phyloP scores from a whole-genome alignment of 30 jellyfish, hydroid and myxozoan species.

The Aurelia sp. region DNA sequence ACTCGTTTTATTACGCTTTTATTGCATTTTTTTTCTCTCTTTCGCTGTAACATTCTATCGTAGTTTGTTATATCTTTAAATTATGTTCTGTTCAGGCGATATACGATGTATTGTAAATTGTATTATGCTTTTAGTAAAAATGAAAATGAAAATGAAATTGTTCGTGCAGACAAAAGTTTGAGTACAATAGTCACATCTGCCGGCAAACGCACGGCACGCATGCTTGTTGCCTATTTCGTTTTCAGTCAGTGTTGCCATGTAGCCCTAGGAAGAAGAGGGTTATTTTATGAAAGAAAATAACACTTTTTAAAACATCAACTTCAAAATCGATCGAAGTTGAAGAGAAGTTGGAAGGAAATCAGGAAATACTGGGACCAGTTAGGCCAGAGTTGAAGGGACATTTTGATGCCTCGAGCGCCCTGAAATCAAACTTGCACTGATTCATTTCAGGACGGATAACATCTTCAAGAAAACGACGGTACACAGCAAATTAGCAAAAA shows the following conservation, averaged over 20 bases:
- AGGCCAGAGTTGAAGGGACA: not conserved
- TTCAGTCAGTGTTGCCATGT: not conserved
- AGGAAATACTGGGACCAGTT: too few species aligned
- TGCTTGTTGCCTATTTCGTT: conserved; percentile 63
- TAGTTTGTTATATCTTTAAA: too few species aligned
- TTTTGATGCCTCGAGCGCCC: conserved; percentile 21
- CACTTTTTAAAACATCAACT: not conserved
- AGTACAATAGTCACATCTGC: conserved; percentile 77
- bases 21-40: too few species aligned
- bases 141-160: too few species aligned
- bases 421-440: not conserved
- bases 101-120: too few species aligned
- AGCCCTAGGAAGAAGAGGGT: not conserved
- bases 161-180: conserved; percentile 64
- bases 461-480: not conserved
- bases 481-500: too few species aligned
- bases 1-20: too few species aligned
- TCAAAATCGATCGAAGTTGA: not conserved
- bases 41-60: too few species aligned
- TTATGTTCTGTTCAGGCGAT: too few species aligned
- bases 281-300: not conserved
- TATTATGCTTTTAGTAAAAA: too few species aligned
- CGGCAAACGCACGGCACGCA: conserved; percentile 74
- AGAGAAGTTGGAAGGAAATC: too few species aligned
- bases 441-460: not conserved